Evolutionary conservation across 2,888 invertebrate genomes (phyloP).

Genomic region (Cylindroiulus punctatus): DNA sequence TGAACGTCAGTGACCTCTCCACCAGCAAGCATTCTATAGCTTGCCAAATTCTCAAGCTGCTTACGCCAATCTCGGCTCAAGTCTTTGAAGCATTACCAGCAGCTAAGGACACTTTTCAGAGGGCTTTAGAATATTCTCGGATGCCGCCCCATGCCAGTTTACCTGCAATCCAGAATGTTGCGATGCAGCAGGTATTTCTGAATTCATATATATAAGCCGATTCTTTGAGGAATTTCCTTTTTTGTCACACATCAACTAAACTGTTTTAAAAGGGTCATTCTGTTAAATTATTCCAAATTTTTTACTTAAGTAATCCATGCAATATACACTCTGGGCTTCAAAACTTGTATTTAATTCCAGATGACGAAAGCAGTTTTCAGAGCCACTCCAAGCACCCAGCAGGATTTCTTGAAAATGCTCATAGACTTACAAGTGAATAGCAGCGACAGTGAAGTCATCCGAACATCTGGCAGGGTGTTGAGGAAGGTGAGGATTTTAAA

Average conservation of each 20-base stretch:
- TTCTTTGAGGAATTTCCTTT: neutral
- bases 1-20: neutral
- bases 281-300: no score
- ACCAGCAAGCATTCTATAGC: neutral
- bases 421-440: constrained; percentile 50
- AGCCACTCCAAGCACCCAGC: neutral
- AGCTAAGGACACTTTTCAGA: neutral
- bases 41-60: neutral
- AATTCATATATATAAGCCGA: neutral
- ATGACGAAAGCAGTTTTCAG: constrained; percentile 39
- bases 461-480: constrained; percentile 36
- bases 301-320: neutral
- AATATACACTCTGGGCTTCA: neutral
- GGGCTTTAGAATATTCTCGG: neutral
- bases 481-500: constrained; percentile 31
- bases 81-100: neutral
- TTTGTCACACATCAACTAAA: no score
- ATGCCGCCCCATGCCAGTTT: neutral
- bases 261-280: no score
- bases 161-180: constrained; percentile 23
- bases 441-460: neutral
- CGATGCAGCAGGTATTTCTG: constrained; percentile 44
- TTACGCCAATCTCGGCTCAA: neutral
- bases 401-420: constrained; percentile 40
- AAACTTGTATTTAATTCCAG: constrained; percentile 15